Evolutionary conservation across 2,797 vertebrate genomes (phyloP).

Genomic region (Bovichtus diacanthus): DNA sequence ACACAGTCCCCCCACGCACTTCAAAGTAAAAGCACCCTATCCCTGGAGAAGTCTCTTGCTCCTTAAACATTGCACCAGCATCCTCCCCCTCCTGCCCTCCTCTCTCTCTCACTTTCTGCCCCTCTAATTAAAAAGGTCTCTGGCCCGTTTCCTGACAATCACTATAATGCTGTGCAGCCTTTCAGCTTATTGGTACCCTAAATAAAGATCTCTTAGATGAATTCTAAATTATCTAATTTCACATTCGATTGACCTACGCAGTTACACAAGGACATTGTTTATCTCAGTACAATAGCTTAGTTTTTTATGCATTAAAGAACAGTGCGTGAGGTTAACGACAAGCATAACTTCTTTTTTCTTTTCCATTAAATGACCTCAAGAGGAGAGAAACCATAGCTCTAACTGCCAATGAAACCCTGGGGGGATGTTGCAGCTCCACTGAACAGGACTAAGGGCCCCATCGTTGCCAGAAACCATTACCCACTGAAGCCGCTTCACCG

Average conservation of each 20-base stretch:
- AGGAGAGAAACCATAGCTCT: conserved; percentile 63
- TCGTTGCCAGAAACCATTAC: conserved; percentile 80
- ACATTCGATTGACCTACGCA: conserved; percentile 48
- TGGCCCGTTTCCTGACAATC: conserved; percentile 37
- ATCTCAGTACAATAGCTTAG: background rate
- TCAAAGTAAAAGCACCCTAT: conserved; percentile 68
- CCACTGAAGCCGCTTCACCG: conserved; percentile 48
- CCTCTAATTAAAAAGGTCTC: conserved; percentile 64
- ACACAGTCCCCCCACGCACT: conserved; percentile 50
- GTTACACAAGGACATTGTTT: conserved; percentile 49
- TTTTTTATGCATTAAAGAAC: conserved; percentile 46
- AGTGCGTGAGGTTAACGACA: conserved; percentile 53
- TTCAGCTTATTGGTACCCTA: conserved; percentile 37
- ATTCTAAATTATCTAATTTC: conserved; percentile 56
- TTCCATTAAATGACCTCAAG: conserved; percentile 65
- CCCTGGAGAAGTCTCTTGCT: conserved; percentile 51
- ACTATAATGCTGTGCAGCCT: conserved; percentile 15
- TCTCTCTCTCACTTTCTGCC: conserved; percentile 22
- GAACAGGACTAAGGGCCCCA: conserved; percentile 82
- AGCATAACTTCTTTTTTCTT: conserved; percentile 45
- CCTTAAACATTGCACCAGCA: conserved; percentile 49
- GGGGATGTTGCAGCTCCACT: conserved; percentile 81
- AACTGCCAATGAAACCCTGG: conserved; percentile 70
- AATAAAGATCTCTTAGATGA: conserved; percentile 39
- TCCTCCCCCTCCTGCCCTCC: conserved; percentile 18